phyloP scores from a whole-genome alignment of 2,797 vertebrate species.

The Chloroceryle amazona region DNA sequence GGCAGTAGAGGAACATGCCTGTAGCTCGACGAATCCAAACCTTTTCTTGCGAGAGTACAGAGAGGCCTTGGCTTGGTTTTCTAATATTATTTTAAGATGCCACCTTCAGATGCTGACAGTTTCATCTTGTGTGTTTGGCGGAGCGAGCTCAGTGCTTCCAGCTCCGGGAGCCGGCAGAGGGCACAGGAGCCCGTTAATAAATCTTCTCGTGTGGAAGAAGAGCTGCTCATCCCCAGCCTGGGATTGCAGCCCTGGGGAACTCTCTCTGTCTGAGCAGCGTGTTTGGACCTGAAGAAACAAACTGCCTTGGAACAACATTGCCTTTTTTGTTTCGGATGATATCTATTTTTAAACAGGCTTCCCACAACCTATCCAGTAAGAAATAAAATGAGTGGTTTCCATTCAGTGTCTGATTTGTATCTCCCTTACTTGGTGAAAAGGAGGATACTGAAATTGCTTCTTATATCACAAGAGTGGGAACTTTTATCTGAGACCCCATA shows the following conservation, averaged over 20 bases:
- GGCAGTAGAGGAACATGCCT: background rate
- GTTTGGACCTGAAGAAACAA: fast-evolving
- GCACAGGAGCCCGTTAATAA: background rate
- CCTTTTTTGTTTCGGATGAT: fast-evolving
- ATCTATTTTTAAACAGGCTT: background rate
- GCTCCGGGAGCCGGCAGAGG: background rate
- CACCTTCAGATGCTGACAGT: background rate
- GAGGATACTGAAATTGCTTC: background rate
- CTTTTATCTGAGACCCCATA: background rate
- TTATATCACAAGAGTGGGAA: background rate
- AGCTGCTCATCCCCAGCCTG: background rate
- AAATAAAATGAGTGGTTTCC: background rate
- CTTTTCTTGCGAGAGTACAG: background rate
- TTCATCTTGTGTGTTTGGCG: background rate
- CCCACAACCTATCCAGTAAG: background rate
- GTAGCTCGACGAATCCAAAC: fast-evolving
- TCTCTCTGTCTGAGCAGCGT: fast-evolving
- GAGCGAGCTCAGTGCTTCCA: background rate
- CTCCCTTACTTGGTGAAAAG: background rate
- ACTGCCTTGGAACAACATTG: background rate
- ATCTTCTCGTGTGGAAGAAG: background rate
- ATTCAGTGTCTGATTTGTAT: background rate
- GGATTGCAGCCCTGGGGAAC: fast-evolving
- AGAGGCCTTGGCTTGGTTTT: background rate
- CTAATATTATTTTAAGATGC: background rate